A percentile compares a stretch with the other conserved stretches of the same genome.
These are phyloP conservation scores for Eumaeus atala DNA, from an alignment of 1,140 invertebrate species.

Conservation along the genomic window DNA sequence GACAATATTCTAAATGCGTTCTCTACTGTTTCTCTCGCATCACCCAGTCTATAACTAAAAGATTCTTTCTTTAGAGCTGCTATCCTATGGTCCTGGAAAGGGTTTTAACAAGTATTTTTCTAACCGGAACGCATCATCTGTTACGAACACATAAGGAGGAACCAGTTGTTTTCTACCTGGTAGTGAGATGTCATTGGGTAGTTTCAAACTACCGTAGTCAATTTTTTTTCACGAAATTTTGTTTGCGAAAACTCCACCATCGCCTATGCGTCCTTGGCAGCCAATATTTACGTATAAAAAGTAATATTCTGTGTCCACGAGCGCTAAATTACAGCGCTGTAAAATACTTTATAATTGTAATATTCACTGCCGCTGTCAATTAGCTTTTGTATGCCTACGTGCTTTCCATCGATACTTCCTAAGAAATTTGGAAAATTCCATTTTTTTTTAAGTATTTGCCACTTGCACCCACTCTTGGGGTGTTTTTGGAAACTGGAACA, in stretches of 20 bases:
- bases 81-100: conserved; percentile 22
- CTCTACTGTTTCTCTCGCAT: conserved; percentile 24
- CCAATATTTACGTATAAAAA: conserved; percentile 63
- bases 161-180: conserved; percentile 23
- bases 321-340: conserved; percentile 47
- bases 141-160: conserved; percentile 25
- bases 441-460: conserved; percentile 22
- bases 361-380: conserved; percentile 32
- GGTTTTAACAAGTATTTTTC: too few relatives aligned
- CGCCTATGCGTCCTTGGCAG: too few relatives aligned
- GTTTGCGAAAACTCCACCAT: too few relatives aligned
- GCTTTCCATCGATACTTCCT: too few relatives aligned
- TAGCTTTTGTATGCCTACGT: conserved; percentile 30
- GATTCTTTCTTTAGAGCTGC: conserved; percentile 24
- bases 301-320: conserved; percentile 62
- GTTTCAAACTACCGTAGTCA: conserved; percentile 16
- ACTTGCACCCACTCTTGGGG: conserved; percentile 26
- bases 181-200: conserved; percentile 19
- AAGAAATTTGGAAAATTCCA: conserved; percentile 22
- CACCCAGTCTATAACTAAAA: conserved; percentile 27
- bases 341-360: conserved; percentile 65
- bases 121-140: conserved; percentile 23
- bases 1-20: conserved; percentile 28
- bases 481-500: conserved; percentile 28
- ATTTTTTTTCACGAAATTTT: conserved; percentile 52